These are phyloP conservation scores for Spinus olivaceus DNA, from an alignment of 2,797 vertebrate species.

Conservation along the genomic window DNA sequence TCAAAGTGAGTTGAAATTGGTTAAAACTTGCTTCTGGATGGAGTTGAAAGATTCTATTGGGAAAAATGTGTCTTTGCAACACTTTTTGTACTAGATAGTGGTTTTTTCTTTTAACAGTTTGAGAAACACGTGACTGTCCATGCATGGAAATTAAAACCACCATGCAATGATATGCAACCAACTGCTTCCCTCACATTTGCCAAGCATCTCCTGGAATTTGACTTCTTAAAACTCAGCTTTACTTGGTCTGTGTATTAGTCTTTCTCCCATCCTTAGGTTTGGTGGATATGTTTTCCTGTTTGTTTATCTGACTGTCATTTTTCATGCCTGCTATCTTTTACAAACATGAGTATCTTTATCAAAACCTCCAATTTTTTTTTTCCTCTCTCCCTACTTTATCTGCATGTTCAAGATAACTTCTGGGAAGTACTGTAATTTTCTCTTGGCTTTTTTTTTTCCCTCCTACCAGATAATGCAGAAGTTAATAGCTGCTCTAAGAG, in stretches of 20 bases:
- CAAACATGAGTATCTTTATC: conserved; percentile 45
- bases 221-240: not conserved
- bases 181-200: not conserved
- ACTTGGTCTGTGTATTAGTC: not conserved
- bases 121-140: not conserved
- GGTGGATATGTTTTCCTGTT: not conserved
- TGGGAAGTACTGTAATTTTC: conserved; percentile 1
- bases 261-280: not conserved
- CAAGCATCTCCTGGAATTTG: not conserved
- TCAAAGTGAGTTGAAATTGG: not conserved
- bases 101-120: not conserved
- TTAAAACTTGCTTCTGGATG: not conserved
- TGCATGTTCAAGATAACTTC: conserved; percentile 37
- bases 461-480: not conserved
- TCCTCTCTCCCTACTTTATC: not conserved
- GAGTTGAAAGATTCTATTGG: not conserved
- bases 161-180: not conserved
- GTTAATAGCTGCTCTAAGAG: not conserved
- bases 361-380: not conserved
- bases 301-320: conserved; percentile 27
- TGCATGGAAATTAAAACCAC: not conserved
- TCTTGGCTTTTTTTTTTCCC: not conserved
- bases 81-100: not conserved
- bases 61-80: not conserved
- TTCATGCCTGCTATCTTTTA: conserved; percentile 29